Evolutionary conservation across 2,888 invertebrate genomes (phyloP).

Genomic region (Parnassius orleans): DNA sequence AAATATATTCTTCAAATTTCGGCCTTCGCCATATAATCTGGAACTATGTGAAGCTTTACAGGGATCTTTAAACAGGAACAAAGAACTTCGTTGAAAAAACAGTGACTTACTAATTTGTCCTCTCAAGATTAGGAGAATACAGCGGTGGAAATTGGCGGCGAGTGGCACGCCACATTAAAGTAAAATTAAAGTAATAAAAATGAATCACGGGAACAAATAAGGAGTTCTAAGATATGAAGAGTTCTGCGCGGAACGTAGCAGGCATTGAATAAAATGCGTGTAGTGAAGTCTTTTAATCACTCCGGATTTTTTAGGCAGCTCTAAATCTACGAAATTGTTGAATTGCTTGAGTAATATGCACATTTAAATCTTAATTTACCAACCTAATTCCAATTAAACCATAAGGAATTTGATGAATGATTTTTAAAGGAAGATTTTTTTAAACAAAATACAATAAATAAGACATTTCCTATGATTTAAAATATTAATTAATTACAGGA

Average conservation of each 20-base stretch:
- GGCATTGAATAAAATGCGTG: constrained; percentile 23
- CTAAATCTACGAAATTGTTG: no score
- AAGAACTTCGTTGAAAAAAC: constrained; percentile 25
- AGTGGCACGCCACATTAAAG: constrained; percentile 49
- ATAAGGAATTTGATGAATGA: no score
- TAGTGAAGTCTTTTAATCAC: not conserved
- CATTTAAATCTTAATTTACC: no score
- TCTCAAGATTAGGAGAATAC: constrained; percentile 44
- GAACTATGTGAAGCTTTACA: not conserved
- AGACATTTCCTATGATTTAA: no score
- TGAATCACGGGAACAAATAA: constrained; percentile 55
- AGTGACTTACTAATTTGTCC: constrained; percentile 37
- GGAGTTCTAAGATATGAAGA: constrained; percentile 38
- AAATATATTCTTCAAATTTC: not conserved
- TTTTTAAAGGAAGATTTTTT: no score
- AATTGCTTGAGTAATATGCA: no score
- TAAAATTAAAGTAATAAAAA: constrained; percentile 65
- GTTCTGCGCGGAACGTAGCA: constrained; percentile 23
- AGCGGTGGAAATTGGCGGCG: constrained; percentile 47
- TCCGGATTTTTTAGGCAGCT: no score
- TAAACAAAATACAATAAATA: no score
- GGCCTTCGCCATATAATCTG: not conserved
- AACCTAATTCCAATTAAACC: no score
- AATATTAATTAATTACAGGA: no score
- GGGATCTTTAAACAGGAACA: not conserved